phyloP scores from a whole-genome alignment of 2,113 vertebrate genomes.

The Hippocampus abdominalis region DNA sequence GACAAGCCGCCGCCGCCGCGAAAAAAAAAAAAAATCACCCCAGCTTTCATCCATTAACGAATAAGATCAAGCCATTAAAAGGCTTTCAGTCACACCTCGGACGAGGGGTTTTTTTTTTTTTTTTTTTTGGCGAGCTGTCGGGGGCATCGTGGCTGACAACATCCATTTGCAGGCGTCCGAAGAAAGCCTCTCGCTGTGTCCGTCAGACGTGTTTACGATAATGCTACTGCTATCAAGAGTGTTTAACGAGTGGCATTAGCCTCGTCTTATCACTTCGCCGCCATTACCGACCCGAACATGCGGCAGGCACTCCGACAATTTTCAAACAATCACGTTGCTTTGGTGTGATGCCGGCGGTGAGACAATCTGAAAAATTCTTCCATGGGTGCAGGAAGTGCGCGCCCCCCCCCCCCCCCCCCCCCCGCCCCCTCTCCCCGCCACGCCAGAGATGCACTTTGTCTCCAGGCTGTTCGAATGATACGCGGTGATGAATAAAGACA shows the following conservation, averaged over 20 bases:
- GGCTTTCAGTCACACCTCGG: constrained; percentile 41
- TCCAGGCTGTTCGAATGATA: constrained; percentile 7
- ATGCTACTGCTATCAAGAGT: constrained; percentile 6
- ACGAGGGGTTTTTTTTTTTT: constrained; percentile 5
- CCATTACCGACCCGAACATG: constrained; percentile 8
- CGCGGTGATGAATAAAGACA: constrained; percentile 9
- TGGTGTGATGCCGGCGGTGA: constrained; percentile 17
- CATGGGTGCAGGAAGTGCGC: constrained; percentile 3
- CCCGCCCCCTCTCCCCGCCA: too few species aligned
- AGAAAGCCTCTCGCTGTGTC: constrained; percentile 34
- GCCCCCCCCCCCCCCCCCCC: background rate
- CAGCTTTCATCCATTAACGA: constrained; percentile 51
- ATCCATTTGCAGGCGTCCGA: constrained; percentile 39
- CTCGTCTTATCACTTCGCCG: constrained; percentile 22
- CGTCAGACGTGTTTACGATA: constrained; percentile 15
- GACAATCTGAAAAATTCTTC: constrained; percentile 18
- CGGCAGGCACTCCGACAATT: constrained; percentile 16
- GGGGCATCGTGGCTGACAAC: constrained; percentile 32
- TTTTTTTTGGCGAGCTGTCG: constrained; percentile 34
- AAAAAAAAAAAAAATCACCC: constrained; percentile 25
- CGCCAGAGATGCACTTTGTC: background rate
- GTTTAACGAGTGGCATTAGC: constrained; percentile 14
- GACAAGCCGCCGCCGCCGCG: background rate
- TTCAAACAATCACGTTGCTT: constrained; percentile 33
- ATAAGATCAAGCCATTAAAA: constrained; percentile 44